Evolutionary conservation across 2,888 invertebrate genomes (phyloP), one percentile per base, ranked within the genome.

Genomic region (Calameuta filiformis): DNA sequence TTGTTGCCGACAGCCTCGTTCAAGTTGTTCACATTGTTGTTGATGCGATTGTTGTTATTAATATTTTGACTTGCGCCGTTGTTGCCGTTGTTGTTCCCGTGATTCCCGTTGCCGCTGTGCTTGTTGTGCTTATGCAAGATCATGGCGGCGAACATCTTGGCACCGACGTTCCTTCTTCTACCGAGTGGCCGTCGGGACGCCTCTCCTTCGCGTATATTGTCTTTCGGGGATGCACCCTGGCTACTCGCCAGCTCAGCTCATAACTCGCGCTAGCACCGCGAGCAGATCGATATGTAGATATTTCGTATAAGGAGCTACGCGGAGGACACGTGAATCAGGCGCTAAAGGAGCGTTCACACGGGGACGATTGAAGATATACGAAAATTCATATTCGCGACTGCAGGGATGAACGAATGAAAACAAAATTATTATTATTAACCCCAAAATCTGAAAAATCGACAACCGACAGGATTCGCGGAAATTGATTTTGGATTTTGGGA

Each of bases 121-220:
- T 87, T 90, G 82, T 82, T 88, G 84, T 91, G 90, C 85, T 90
- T 91, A 86, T 91, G 91, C 82, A 91, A 84, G 77, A 92, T 91
- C 90, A 91, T 92, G 37, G 91, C 89, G 80, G 90, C 91, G 80
- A 91, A 91, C 91, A 91, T 90, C 75, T 35, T 75, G 73, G 73
- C 78, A 73, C 77, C 75, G 82, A 80, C 76, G 35, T 69, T 69
- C 69, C 69, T 68, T 6, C 56, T 33, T 6, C 56, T 33, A 1
- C 30, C 69, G 75, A 71, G 40, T 80, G 79, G 69, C 78, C 79
- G 77, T 23, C 30, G 75, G 79, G 69, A 40, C 79, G 76, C 77
- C 79, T 35, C n/a, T 11, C 11, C 11, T 11, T 3, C 11, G 23
- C 82, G 79, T 76, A 74, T 69, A 80, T 75, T 56, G 79, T 81